These are phyloP conservation scores for Camptogramma bilineatum DNA, from an alignment of 2,888 invertebrate species.

Conservation along the genomic window DNA sequence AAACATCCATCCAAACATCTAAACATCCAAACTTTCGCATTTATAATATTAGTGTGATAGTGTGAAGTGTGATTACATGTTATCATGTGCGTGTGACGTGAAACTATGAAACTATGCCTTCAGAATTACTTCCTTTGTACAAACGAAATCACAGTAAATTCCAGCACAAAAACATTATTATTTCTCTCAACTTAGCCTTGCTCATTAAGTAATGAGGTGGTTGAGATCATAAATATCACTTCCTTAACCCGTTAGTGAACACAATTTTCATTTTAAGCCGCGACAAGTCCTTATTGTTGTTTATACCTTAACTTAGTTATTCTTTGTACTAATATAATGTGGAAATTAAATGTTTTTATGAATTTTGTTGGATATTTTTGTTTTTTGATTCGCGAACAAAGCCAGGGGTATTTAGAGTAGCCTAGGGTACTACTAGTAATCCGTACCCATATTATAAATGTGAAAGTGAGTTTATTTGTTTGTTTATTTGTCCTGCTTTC, in stretches of 20 bases:
- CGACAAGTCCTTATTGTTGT: slow-evolving; percentile 74
- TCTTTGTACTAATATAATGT: slow-evolving; percentile 11
- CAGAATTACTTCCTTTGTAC: too few relatives aligned
- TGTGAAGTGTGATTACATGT: too few relatives aligned
- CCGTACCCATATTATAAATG: too few relatives aligned
- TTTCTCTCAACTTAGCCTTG: slow-evolving; percentile 8
- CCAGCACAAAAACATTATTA: slow-evolving; percentile 5
- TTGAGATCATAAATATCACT: slow-evolving; percentile 77
- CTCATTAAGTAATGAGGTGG: slow-evolving; percentile 43
- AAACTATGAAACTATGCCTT: too few relatives aligned
- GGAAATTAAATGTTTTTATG: neutral
- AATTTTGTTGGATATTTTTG: neutral
- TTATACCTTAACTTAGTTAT: slow-evolving; percentile 61
- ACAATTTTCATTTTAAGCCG: slow-evolving; percentile 83
- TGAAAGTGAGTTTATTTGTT: too few relatives aligned
- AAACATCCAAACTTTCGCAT: too few relatives aligned
- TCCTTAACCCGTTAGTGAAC: slow-evolving; percentile 75
- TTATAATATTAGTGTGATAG: too few relatives aligned
- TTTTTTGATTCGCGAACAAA: neutral
- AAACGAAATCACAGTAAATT: neutral
- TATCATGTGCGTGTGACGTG: too few relatives aligned
- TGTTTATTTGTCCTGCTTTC: too few relatives aligned
- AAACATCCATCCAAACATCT: too few relatives aligned
- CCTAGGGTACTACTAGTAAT: too few relatives aligned
- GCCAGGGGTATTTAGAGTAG: too few relatives aligned